These are phyloP conservation scores for Xylophagus ater DNA, from an alignment of 2,888 invertebrate species.

Conservation along the genomic window DNA sequence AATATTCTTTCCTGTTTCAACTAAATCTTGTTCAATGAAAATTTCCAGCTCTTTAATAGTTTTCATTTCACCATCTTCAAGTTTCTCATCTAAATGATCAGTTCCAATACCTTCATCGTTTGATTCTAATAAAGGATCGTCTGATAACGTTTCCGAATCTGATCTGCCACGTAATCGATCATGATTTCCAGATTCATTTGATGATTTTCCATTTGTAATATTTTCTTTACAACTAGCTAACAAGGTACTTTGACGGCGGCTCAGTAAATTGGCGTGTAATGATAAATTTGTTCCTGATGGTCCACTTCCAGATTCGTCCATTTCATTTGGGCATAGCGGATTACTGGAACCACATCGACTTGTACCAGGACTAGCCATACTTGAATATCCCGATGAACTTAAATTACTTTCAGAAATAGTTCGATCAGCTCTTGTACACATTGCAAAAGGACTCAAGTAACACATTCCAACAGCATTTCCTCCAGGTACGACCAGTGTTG, in stretches of 20 bases:
- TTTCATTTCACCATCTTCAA: constrained; percentile 55
- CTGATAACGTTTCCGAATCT: constrained; percentile 63
- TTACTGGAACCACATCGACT: constrained; percentile 73
- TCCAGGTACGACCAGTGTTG: constrained; percentile 30
- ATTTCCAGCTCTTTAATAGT: constrained; percentile 53
- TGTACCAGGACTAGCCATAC: constrained; percentile 75
- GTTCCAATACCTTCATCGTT: constrained; percentile 71
- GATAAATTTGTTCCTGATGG: constrained; percentile 25
- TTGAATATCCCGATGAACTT: constrained; percentile 74
- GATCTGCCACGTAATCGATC: constrained; percentile 45
- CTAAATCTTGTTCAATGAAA: constrained; percentile 37
- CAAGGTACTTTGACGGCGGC: constrained; percentile 49
- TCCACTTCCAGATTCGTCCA: constrained; percentile 57
- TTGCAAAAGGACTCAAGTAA: constrained; percentile 67
- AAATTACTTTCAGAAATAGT: constrained; percentile 74
- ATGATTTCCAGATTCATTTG: constrained; percentile 17
- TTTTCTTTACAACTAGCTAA: constrained; percentile 45
- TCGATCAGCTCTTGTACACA: constrained; percentile 58
- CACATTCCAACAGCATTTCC: constrained; percentile 47
- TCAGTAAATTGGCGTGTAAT: constrained; percentile 37
- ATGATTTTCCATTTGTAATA: constrained; percentile 34
- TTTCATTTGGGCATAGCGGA: constrained; percentile 63
- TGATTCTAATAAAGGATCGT: constrained; percentile 57
- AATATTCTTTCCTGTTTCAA: constrained; percentile 41
- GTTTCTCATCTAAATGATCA: constrained; percentile 56